Evolutionary conservation across 2,888 invertebrate genomes (phyloP).

Genomic region (Gnatocerus cornutus): DNA sequence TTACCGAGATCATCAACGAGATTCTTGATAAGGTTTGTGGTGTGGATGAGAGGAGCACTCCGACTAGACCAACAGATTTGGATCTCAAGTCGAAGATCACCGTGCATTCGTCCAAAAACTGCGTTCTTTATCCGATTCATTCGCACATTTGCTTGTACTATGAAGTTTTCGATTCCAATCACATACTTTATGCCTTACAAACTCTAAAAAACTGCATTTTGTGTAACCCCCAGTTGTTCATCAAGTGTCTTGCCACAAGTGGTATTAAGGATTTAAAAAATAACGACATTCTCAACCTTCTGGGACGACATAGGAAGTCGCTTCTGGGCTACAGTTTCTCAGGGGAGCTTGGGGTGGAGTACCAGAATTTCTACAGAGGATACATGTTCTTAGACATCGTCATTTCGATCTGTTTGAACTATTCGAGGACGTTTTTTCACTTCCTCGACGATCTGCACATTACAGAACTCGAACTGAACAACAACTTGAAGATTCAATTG

Average conservation of each 20-base stretch:
- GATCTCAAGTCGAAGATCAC: slow-evolving; percentile 62
- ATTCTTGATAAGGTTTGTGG: slow-evolving; percentile 74
- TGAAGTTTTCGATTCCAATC: slow-evolving; percentile 84
- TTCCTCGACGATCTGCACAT: slow-evolving; percentile 75
- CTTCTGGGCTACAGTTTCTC: slow-evolving; percentile 83
- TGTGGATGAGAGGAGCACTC: slow-evolving; percentile 16
- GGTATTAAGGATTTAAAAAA: slow-evolving; percentile 75
- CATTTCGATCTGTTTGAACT: slow-evolving; percentile 84
- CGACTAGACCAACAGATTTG: slow-evolving; percentile 59
- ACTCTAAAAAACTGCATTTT: slow-evolving; percentile 82
- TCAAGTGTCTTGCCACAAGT: slow-evolving; percentile 85
- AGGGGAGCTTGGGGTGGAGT: slow-evolving; percentile 78
- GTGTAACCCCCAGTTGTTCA: slow-evolving; percentile 81
- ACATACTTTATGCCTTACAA: slow-evolving; percentile 82
- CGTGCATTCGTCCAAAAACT: slow-evolving; percentile 61
- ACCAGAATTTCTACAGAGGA: slow-evolving; percentile 80
- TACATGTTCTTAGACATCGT: slow-evolving; percentile 88
- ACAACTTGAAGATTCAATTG: slow-evolving; percentile 85
- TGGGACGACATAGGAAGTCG: slow-evolving; percentile 86
- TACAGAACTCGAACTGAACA: slow-evolving; percentile 78
- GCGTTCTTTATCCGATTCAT: slow-evolving; percentile 82
- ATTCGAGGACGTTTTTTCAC: slow-evolving; percentile 85
- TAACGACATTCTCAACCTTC: slow-evolving; percentile 75
- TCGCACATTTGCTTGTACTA: slow-evolving; percentile 89
- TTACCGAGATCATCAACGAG: slow-evolving; percentile 76